Conservation (phyloP, 2,888 invertebrate genomes). For the Hartigia nigra region DNA sequence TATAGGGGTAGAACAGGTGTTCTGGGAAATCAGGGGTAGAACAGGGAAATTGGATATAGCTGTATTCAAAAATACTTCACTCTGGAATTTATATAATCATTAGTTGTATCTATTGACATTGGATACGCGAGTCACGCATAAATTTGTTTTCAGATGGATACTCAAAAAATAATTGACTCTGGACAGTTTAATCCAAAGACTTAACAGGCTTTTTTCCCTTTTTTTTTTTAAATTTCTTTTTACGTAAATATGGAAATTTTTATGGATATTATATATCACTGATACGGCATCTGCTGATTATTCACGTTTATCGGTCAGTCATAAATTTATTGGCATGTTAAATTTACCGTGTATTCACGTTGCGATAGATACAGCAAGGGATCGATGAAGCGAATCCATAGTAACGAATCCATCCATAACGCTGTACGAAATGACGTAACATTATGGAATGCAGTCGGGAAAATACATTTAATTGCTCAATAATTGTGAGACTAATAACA, state of each 20-base stretch:
- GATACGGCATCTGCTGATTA: neutral
- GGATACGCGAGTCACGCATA: neutral
- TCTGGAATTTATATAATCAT: neutral
- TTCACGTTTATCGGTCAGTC: neutral
- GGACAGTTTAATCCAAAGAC: neutral
- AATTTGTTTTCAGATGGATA: neutral
- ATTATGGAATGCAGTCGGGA: neutral
- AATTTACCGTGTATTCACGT: neutral
- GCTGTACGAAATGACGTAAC: neutral
- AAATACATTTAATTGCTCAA: conserved; percentile 23
- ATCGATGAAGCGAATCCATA: neutral
- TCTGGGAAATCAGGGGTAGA: neutral
- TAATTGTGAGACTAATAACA: conserved; percentile 31
- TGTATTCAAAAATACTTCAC: neutral
- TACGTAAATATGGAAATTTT: neutral
- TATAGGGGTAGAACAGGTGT: neutral
- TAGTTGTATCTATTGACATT: neutral
- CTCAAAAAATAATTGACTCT: neutral
- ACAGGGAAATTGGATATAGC: neutral
- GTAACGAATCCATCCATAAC: too few species aligned
- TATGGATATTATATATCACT: neutral
- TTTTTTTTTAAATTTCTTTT: neutral
- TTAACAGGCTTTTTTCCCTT: neutral
- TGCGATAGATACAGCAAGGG: neutral
- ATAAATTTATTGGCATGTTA: neutral